Conservation (phyloP, 2,113 vertebrate genomes). For the Podarcis muralis region DNA sequence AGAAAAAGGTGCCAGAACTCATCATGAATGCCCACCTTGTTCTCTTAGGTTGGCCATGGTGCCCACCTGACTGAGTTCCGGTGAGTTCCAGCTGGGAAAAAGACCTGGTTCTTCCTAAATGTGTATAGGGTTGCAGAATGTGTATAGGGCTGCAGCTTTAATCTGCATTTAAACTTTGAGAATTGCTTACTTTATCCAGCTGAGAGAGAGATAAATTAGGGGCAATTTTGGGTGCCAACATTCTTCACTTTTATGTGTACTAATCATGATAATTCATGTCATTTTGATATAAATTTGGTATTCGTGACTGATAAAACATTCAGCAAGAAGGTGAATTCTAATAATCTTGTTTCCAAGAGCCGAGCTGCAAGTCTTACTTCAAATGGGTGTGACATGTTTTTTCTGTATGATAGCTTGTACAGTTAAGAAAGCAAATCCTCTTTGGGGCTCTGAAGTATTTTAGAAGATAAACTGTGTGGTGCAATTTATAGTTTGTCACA, state of each 20-base stretch:
- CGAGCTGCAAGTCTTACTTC: not conserved
- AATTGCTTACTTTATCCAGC: not conserved
- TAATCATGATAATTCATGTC: not conserved
- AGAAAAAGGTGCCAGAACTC: too few relatives aligned
- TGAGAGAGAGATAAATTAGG: not conserved
- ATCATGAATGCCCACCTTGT: too few relatives aligned
- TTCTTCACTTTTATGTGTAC: not conserved
- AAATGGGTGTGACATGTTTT: not conserved
- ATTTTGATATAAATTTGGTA: not conserved
- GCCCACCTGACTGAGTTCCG: too few relatives aligned
- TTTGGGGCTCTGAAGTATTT: not conserved
- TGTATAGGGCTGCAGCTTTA: not conserved
- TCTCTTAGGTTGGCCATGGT: too few relatives aligned
- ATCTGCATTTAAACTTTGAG: rapidly evolving
- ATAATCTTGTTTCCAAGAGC: not conserved
- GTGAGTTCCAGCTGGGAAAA: too few relatives aligned
- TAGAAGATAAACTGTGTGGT: slow-evolving; percentile 9
- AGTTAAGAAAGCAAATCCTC: not conserved
- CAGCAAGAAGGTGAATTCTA: not conserved
- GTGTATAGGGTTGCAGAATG: not conserved
- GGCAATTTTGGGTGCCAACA: not conserved
- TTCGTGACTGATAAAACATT: not conserved
- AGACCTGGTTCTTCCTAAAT: not conserved
- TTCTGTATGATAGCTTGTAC: slow-evolving; percentile 7
- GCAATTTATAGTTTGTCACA: slow-evolving; percentile 37